These are phyloP conservation scores for Toxostoma redivivum DNA, from an alignment of 2,113 vertebrate genomes.

Conservation along the genomic window DNA sequence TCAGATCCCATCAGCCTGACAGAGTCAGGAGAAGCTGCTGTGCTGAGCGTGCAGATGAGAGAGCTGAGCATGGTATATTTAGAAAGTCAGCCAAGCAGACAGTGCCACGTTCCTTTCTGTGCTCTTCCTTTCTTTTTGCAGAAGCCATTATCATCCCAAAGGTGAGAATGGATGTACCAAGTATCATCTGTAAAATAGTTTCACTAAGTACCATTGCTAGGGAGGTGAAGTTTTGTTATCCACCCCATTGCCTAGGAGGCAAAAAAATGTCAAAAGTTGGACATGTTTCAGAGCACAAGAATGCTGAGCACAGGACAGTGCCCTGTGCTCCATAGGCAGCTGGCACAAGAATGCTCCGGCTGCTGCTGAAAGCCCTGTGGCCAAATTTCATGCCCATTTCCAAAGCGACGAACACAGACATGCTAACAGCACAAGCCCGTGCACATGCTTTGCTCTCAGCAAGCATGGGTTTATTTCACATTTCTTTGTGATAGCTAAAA, in stretches of 20 bases:
- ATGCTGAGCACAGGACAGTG: accelerated
- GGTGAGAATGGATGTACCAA: background rate
- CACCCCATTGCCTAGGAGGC: background rate
- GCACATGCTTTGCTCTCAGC: accelerated
- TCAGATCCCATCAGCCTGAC: background rate
- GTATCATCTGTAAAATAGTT: background rate
- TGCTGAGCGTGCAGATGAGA: background rate
- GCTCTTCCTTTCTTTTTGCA: background rate
- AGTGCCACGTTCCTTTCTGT: background rate
- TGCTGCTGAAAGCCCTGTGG: background rate
- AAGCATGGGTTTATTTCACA: background rate
- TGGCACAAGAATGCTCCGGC: background rate
- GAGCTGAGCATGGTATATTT: background rate
- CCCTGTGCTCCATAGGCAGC: background rate
- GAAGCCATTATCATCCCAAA: background rate
- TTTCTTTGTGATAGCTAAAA: background rate
- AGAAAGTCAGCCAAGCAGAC: background rate
- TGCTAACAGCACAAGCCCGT: accelerated
- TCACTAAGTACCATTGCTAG: accelerated
- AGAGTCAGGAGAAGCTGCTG: background rate
- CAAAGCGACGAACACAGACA: background rate
- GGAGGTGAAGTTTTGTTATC: background rate
- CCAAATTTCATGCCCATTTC: background rate
- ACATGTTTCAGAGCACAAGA: background rate
- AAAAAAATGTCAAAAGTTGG: background rate